Evolutionary conservation across 30 jellyfish, hydroid and myxozoan species (phyloP), one percentile per base, ranked within the genome.

Genomic region (Aurelia aurita complex sp. Pacific): DNA sequence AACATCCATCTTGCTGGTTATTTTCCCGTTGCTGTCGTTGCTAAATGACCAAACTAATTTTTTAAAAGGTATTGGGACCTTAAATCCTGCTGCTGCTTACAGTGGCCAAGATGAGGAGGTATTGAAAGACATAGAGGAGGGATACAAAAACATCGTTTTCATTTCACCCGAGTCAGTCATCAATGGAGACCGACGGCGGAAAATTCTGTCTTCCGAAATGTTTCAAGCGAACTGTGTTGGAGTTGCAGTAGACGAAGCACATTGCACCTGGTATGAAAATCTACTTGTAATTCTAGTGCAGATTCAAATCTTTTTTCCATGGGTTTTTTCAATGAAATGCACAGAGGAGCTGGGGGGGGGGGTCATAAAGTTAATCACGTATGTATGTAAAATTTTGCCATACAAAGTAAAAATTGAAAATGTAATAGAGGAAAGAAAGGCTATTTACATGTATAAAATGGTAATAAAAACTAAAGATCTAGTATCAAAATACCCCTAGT

Each of bases 161-260:
- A 59, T 59, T 59, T 59, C 76, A 76, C 87, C 61, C 67, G 50
- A 63, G 64, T 62, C 87, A 76, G 38, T 63, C 55, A 76, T 76
- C 73, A 1, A 10, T 60, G 76, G 68, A 57, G 73, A 53, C 34
- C 85, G 85, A 17, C 46, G 85, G 85, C 43, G 85, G 61, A 60
- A 63, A 62, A 67, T 53, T 6, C 36, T 76, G 76, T 52, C 66
- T 51, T 13, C 87, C 57, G 70, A 13, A 36, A 53, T 4, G 32
- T 76, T 36, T 46, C 87, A 63, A 64, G 65, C 35, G 63, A 10
- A 57, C 61, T 76, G 87, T 76, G 76, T 36, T 36, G 66, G 66
- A 23, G 66, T 76, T 55, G 87, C n/a, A 8, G 85, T 74, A 11
- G 85, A 74, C 46, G 85, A 74, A 74, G 85, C 85, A 52, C 85